These are phyloP conservation scores for Pyrochroa serraticornis DNA, from an alignment of 2,888 invertebrate species.

Conservation along the genomic window DNA sequence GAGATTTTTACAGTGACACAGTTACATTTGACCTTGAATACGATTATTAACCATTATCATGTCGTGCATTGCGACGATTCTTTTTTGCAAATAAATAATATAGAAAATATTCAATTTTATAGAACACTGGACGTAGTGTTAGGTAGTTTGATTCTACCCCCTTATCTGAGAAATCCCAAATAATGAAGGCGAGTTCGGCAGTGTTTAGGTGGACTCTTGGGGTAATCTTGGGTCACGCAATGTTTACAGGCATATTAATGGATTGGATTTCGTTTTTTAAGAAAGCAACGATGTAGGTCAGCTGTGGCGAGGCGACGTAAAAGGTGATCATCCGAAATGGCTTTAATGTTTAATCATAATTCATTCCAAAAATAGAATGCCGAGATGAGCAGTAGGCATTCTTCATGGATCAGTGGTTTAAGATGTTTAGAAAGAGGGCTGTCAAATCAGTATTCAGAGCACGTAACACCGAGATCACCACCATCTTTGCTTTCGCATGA, in stretches of 20 bases:
- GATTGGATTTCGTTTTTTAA: too few relatives aligned
- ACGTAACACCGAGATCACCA: conserved; percentile 22
- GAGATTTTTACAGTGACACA: conserved; percentile 19
- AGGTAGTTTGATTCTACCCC: too few relatives aligned
- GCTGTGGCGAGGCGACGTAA: neutral
- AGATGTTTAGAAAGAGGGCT: conserved; percentile 19
- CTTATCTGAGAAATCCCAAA: too few relatives aligned
- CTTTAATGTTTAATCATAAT: conserved; percentile 18
- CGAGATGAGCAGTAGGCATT: conserved; percentile 14
- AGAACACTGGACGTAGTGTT: too few relatives aligned
- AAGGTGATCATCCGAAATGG: conserved; percentile 11
- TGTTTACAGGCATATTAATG: too few relatives aligned
- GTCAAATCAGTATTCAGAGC: conserved; percentile 23
- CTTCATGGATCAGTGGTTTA: conserved; percentile 17
- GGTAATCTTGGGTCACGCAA: too few relatives aligned
- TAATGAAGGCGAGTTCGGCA: too few relatives aligned
- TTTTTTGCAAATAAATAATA: too few relatives aligned
- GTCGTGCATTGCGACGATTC: conserved; percentile 1
- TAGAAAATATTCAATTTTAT: too few relatives aligned
- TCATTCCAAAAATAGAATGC: conserved; percentile 20
- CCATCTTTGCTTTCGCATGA: conserved; percentile 16
- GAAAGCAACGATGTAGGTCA: too few relatives aligned
- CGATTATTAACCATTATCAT: conserved; percentile 11
- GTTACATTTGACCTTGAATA: conserved; percentile 18
- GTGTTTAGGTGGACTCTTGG: too few relatives aligned